Percentiles rank a stretch among this genome's conserved stretches.
Evolutionary conservation across 2,888 invertebrate species (phyloP).

Genomic region (Caenorhabditis virilis): DNA sequence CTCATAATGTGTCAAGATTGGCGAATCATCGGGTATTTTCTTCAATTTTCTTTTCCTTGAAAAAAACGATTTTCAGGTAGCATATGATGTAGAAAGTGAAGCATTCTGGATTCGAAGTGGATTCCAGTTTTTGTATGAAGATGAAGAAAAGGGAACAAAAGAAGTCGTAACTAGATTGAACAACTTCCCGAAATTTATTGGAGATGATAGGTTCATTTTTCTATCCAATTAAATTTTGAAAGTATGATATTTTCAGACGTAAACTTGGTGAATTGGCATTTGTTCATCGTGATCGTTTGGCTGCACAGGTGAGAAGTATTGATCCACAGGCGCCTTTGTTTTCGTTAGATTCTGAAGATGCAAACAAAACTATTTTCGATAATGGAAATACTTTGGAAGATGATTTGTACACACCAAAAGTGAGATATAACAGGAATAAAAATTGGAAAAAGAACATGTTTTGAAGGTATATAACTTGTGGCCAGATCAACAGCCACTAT

Average conservation of each 20-base stretch:
- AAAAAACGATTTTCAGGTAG: slow-evolving; percentile 18
- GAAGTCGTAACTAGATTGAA: slow-evolving; percentile 31
- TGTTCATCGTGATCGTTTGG: slow-evolving; percentile 59
- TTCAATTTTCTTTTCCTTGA: background rate
- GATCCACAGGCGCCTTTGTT: slow-evolving; percentile 38
- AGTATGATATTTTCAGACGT: slow-evolving; percentile 46
- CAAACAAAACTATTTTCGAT: slow-evolving; percentile 23
- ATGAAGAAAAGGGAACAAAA: slow-evolving; percentile 38
- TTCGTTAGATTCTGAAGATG: slow-evolving; percentile 25
- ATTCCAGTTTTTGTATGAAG: slow-evolving; percentile 61
- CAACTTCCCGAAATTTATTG: slow-evolving; percentile 54
- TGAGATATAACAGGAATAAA: too few relatives aligned
- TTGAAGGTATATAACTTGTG: slow-evolving; percentile 63
- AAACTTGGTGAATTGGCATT: slow-evolving; percentile 66
- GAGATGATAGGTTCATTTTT: slow-evolving; percentile 67
- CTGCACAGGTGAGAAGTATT: slow-evolving; percentile 50
- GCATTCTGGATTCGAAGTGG: slow-evolving; percentile 67
- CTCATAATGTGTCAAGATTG: slow-evolving; percentile 43
- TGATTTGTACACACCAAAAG: slow-evolving; percentile 53
- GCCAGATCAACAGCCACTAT: slow-evolving; percentile 61
- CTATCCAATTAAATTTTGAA: slow-evolving; percentile 1
- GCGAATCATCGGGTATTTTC: slow-evolving; percentile 34
- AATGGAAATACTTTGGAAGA: slow-evolving; percentile 30
- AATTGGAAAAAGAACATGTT: too few relatives aligned
- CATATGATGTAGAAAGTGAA: slow-evolving; percentile 56